These are phyloP conservation scores for Choloepus didactylus DNA, from an alignment of 2,797 vertebrate species.

Conservation along the genomic window DNA sequence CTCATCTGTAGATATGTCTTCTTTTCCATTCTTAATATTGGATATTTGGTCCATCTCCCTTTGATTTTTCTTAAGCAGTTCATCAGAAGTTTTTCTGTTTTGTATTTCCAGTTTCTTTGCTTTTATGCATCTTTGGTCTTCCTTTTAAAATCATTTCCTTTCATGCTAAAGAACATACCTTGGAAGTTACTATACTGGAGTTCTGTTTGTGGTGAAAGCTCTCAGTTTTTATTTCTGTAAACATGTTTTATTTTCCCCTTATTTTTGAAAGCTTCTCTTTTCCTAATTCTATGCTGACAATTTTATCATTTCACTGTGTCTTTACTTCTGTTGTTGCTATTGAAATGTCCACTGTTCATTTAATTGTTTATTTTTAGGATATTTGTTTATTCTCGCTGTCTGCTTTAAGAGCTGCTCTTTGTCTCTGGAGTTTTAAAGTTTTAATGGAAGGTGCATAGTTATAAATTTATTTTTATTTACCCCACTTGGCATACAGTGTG, in stretches of 20 bases:
- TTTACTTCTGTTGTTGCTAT: neutral
- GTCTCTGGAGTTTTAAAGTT: neutral
- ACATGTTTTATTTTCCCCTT: neutral
- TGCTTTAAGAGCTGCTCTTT: neutral
- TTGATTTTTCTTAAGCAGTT: slow-evolving; percentile 1
- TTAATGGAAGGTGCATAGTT: neutral
- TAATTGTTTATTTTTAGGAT: neutral
- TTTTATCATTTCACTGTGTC: neutral
- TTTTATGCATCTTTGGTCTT: neutral
- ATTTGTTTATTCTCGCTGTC: neutral
- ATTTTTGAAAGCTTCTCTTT: neutral
- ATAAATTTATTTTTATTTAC: neutral
- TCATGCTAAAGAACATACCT: neutral
- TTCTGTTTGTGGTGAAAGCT: neutral
- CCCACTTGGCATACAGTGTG: neutral
- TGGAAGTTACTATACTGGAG: slow-evolving; percentile 39
- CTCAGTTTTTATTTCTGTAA: neutral
- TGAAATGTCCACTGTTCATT: neutral
- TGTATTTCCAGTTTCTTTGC: neutral
- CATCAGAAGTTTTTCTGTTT: neutral
- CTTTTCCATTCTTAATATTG: neutral
- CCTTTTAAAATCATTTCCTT: neutral
- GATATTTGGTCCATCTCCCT: neutral
- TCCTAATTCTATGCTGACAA: neutral
- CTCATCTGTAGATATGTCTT: neutral